phyloP scores from a whole-genome alignment of 2,797 vertebrate genomes.

The Garrulus glandarius region DNA sequence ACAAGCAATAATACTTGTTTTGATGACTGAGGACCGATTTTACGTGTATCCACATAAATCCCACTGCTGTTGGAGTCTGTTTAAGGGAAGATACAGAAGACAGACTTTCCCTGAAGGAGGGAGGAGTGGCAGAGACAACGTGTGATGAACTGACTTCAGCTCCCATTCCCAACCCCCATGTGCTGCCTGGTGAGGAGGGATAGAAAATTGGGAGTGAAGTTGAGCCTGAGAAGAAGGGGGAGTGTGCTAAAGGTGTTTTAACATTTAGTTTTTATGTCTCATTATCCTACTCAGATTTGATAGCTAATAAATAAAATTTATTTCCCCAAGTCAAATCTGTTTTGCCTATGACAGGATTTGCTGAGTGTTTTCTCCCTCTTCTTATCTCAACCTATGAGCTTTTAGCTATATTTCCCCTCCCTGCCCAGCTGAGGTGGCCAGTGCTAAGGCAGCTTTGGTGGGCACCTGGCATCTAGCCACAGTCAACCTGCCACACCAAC shows the following conservation, averaged over 20 bases:
- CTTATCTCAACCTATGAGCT: rapidly evolving
- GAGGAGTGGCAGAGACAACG: not conserved
- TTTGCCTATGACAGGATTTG: not conserved
- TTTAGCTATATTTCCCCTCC: not conserved
- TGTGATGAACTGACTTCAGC: not conserved
- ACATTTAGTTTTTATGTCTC: not conserved
- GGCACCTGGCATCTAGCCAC: not conserved
- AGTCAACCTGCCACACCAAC: not conserved
- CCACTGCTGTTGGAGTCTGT: not conserved
- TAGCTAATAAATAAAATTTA: not conserved
- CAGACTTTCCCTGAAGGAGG: not conserved
- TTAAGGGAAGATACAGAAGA: not conserved
- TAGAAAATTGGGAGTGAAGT: not conserved
- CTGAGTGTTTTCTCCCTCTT: not conserved
- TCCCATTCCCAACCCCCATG: not conserved
- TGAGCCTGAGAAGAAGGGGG: not conserved
- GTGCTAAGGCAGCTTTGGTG: not conserved
- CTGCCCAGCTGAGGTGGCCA: not conserved
- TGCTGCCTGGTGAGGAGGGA: not conserved
- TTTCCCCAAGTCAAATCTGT: not conserved
- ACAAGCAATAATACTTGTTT: not conserved
- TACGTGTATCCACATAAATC: not conserved
- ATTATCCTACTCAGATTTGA: not conserved
- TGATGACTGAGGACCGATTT: not conserved
- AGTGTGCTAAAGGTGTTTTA: not conserved